Percentiles rank a stretch among this genome's conserved stretches.
Evolutionary conservation across 2,888 invertebrate species (phyloP).

Genomic region (Protodeltote pygarga): DNA sequence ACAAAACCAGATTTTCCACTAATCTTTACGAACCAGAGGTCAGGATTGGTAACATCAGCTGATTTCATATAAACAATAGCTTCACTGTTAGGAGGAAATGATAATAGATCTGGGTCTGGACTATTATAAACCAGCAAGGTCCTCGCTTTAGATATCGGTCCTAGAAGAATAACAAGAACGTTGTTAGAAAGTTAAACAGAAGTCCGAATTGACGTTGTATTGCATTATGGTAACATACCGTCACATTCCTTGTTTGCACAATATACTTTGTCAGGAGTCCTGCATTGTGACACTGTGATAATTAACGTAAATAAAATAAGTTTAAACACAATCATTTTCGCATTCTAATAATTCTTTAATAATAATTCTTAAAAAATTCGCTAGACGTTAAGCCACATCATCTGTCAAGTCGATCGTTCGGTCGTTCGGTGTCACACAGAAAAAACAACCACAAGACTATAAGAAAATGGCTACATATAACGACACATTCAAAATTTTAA

Average conservation of each 20-base stretch:
- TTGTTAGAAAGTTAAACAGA: constrained; percentile 55
- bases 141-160: constrained; percentile 88
- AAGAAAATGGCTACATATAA: background rate
- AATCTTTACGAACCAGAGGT: constrained; percentile 90
- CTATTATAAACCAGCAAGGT: constrained; percentile 87
- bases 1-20: constrained; percentile 90
- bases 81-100: constrained; percentile 86
- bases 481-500: constrained; percentile 7
- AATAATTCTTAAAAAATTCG: constrained; percentile 68
- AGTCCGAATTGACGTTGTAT: constrained; percentile 55
- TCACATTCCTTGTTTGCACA: constrained; percentile 91
- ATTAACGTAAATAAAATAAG: constrained; percentile 75
- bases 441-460: background rate
- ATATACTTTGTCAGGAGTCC: constrained; percentile 89
- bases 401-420: constrained; percentile 76
- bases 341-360: constrained; percentile 71
- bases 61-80: constrained; percentile 90
- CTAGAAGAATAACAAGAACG: constrained; percentile 70
- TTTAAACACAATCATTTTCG: constrained; percentile 78
- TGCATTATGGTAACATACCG: constrained; percentile 80
- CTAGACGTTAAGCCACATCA: constrained; percentile 83
- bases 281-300: constrained; percentile 70
- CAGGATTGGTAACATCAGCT: constrained; percentile 87
- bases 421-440: constrained; percentile 51
- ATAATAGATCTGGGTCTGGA: constrained; percentile 85